A percentile compares a stretch with the other conserved stretches of the same genome.
Conservation (phyloP, 30 jellyfish, hydroid and myxozoan genomes). For the Hydractinia echinata region DNA sequence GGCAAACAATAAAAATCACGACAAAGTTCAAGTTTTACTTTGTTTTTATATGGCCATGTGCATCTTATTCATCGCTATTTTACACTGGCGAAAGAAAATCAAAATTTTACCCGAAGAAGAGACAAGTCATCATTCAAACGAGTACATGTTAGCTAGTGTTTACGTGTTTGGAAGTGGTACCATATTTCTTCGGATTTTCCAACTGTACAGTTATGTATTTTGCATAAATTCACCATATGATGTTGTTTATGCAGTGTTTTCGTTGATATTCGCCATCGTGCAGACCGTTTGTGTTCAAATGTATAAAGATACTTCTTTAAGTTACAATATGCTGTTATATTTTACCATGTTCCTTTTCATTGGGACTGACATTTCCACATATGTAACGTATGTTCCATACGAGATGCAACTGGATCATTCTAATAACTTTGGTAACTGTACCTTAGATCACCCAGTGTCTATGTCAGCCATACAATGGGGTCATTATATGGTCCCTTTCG, state of each 20-base stretch:
- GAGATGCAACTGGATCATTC: background rate
- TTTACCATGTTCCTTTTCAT: background rate
- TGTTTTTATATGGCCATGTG: too few relatives aligned
- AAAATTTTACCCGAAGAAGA: too few relatives aligned
- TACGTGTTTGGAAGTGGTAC: constrained; percentile 15
- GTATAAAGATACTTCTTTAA: background rate
- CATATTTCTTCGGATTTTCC: background rate
- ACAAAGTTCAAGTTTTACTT: too few relatives aligned
- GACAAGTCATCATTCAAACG: background rate
- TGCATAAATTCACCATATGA: background rate
- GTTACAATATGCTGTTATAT: background rate
- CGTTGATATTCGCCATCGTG: background rate
- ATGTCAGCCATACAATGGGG: too few relatives aligned
- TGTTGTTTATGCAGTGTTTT: background rate
- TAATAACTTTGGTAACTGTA: too few relatives aligned
- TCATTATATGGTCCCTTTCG: too few relatives aligned
- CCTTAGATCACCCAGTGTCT: too few relatives aligned
- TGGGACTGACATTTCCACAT: background rate
- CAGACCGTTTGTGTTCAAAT: constrained; percentile 2
- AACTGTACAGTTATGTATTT: background rate
- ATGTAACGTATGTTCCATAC: background rate
- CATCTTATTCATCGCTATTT: too few relatives aligned
- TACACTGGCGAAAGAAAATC: too few relatives aligned
- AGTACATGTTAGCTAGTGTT: constrained; percentile 7
- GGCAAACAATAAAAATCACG: too few relatives aligned